Base-by-base conservation (phyloP, 2,888 invertebrate genomes). In the Pherbina coryleti region DNA sequence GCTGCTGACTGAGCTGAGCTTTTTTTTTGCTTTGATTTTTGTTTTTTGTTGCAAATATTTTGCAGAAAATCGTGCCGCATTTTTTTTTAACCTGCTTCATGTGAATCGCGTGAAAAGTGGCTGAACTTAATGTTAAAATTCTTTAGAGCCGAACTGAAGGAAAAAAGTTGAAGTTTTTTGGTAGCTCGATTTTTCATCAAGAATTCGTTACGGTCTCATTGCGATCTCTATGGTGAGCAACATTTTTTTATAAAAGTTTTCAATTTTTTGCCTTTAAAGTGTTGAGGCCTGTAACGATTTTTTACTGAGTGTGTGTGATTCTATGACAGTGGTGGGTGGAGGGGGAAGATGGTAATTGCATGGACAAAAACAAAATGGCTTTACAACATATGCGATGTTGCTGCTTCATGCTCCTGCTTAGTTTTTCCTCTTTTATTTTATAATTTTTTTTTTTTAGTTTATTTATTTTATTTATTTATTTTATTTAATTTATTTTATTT, bases 191-290 rank as follows among this genome's bases (percentile, higher is more conserved):
- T 44, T 11, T 55, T 55, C 9, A n/a, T 55, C 9, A n/a, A 55
- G 55, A 55, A 55, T 55, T 55, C 55, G 55, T 55, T 55, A 55
- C 55, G 55, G 55, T 55, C 55, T 55, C 55, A 55, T 55, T 55
- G 55, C 22, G 11, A 44, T 44, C 44, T 11, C 14, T 44, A 3
- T 44, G 44, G 44, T 44, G 44, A 44, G 14, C 44, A 11, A 11
- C 44, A 44, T 44, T 44, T 44, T 44, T 11, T 44, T 44, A 11
- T 44, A 1, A 44, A 44, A 44, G 14, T 11, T 44, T 44, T 44
- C 44, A 44, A 44, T 44, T 11, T 44, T 44, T 44, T 11, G 11
- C 1, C 44, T 44, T 44, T 44, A 2, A 44, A 14, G 11, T 44
- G 11, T 11, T 44, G 44, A 11, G 11, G 44, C 44, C 14, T 44